Evolutionary conservation across 2,888 invertebrate genomes (phyloP), one percentile per base, ranked within the genome.

Genomic region (Argynnis bischoffii): DNA sequence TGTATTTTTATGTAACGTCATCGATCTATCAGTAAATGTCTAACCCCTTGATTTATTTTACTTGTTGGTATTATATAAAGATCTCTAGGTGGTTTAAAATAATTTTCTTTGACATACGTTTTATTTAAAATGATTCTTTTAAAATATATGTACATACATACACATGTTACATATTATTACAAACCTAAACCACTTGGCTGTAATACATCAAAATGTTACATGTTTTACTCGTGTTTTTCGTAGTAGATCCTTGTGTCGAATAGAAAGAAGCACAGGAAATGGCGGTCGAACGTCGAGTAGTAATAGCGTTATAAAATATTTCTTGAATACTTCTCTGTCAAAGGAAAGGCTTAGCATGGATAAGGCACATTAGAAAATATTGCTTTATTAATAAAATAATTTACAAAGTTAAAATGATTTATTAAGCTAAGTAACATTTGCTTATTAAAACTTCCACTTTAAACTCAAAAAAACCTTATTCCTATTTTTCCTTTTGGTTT

Each of bases 221-320:
- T 48, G 31, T 31, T 61, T 31, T 35, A 51, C 50, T 51, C 26
- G 31, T 15, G 16, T 51, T 31, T 26, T 61, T 61, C 18, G 31
- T 69, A 69, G 31, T 35, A 55, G 54, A 47, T 55, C 56, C 66
- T 63, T 61, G 56, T 47, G 59, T 47, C 26, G 65, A 65, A 65
- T 57, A 46, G 50, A 50, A 59, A 46, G 50, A 50, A 59, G 31
- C 18, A 41, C 47, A 48, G 54, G 59, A 63, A 69, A 61, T 61
- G 63, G 66, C 63, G 66, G 66, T 66, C 66, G 69, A 70, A 65
- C 70, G 70, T 69, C 71, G 65, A 76, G 72, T 41, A 41, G 35
- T 72, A 72, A 69, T 75, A 74, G 70, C 60, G 53, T 75, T 76
- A 79, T 81, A 78, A 83, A 83, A 81, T 81, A 83, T 83, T 82